Evolutionary conservation across 1,140 invertebrate genomes (phyloP), one percentile per base, ranked within the genome.

Genomic region (Babylonia areolata): DNA sequence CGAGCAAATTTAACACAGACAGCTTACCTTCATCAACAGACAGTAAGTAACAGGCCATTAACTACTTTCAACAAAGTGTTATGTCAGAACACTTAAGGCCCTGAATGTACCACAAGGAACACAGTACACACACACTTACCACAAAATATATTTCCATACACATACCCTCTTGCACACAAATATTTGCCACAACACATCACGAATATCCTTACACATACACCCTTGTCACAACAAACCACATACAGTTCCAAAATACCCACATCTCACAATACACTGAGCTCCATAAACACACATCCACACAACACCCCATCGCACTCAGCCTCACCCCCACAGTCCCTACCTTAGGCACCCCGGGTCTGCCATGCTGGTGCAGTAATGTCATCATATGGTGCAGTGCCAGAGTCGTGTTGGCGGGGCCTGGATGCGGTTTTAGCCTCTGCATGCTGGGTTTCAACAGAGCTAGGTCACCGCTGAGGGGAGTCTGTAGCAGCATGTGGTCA

Each of bases 71-170:
- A n/a, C n/a, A n/a, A n/a, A n/a, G n/a, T n/a, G n/a, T n/a, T n/a
- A n/a, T n/a, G n/a, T n/a, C n/a, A n/a, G n/a, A n/a, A n/a, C n/a
- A n/a, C n/a, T n/a, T n/a, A n/a, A n/a, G n/a, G n/a, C n/a, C n/a
- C n/a, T n/a, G n/a, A n/a, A n/a, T n/a, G n/a, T n/a, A n/a, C n/a
- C 15, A 33, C 15, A 33, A 77, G 17, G 37, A 5, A 35, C 37
- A 37, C 73, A 37, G 28, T 33, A 77, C 73, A 77, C 73, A 77
- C 73, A 77, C 73, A 77, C 73, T 35, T 33, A 77, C 73, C 17
- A 17, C 17, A 17, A 77, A 17, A 40, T 33, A 77, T 33, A 77
- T 33, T 35, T 33, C 17, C 73, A 77, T 33, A 77, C 73, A 77
- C 73, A 77, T 33, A 77, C 73, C 17, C 73, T 35, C 73, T 35